A percentile compares a stretch with the other conserved stretches of the same genome.
phyloP scores from a whole-genome alignment of 2,113 vertebrate species.

The Ophiodon elongatus region DNA sequence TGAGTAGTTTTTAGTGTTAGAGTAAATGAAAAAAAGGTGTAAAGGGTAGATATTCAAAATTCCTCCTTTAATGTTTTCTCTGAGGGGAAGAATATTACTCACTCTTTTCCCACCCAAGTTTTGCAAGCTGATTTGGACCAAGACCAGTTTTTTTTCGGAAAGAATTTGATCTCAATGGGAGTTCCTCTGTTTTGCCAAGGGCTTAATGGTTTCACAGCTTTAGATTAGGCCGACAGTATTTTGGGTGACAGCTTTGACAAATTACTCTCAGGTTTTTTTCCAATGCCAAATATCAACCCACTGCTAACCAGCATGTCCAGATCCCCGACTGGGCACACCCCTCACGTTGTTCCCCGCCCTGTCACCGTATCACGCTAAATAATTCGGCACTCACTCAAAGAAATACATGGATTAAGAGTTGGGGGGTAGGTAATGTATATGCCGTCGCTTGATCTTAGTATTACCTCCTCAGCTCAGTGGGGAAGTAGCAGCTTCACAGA shows the following conservation, averaged over 20 bases:
- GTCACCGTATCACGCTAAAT: constrained; percentile 51
- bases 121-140: constrained; percentile 53
- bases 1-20: not conserved
- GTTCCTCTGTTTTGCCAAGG: constrained; percentile 74
- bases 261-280: constrained; percentile 68
- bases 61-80: constrained; percentile 14
- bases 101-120: constrained; percentile 48
- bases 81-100: constrained; percentile 46
- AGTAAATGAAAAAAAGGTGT: constrained; percentile 7
- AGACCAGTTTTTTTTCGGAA: constrained; percentile 54
- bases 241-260: constrained; percentile 70
- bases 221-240: constrained; percentile 42
- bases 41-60: constrained; percentile 9
- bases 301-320: constrained; percentile 51
- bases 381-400: constrained; percentile 37
- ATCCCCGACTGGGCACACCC: constrained; percentile 46
- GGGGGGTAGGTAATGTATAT: constrained; percentile 5
- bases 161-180: constrained; percentile 69
- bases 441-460: constrained; percentile 14
- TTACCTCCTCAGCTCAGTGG: constrained; percentile 33
- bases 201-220: constrained; percentile 64
- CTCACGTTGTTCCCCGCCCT: constrained; percentile 50
- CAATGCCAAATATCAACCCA: constrained; percentile 58
- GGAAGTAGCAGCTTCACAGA: constrained; percentile 52
- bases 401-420: constrained; percentile 20